Conservation (phyloP, 2,888 invertebrate species). For the Cremastinae sp. region DNA sequence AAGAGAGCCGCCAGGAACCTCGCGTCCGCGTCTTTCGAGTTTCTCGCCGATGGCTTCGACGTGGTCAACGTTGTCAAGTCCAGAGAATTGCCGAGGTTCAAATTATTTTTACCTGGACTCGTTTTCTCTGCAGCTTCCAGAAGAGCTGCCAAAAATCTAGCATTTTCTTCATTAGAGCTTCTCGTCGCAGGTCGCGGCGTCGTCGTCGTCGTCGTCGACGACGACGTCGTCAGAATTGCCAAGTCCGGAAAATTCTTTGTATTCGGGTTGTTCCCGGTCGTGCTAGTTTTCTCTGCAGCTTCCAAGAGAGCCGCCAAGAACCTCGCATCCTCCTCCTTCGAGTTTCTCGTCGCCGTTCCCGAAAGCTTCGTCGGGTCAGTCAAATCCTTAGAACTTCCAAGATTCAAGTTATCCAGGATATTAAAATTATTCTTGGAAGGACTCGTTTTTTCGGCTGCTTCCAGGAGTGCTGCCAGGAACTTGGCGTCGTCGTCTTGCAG, state of each 20-base stretch:
- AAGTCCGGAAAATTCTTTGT: not conserved
- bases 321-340: conserved; percentile 72
- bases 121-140: conserved; percentile 63
- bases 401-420: too few relatives aligned
- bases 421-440: too few relatives aligned
- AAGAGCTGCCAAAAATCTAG: conserved; percentile 72
- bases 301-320: conserved; percentile 73
- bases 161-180: conserved; percentile 70
- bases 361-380: too few relatives aligned
- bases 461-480: conserved; percentile 71
- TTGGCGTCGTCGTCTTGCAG: conserved; percentile 71
- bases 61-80: too few relatives aligned
- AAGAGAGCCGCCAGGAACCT: conserved; percentile 72
- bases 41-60: too few relatives aligned
- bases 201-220: not conserved
- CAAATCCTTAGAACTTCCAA: too few relatives aligned
- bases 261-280: conserved; percentile 4
- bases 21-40: conserved; percentile 69
- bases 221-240: conserved; percentile 62
- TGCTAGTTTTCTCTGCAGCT: conserved; percentile 66
- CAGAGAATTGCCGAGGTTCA: too few relatives aligned
- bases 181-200: not conserved
- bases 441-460: conserved; percentile 53
- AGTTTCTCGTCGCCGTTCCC: not conserved
- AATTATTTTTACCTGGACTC: too few relatives aligned